Base-by-base conservation (phyloP, 2,113 vertebrate genomes). In the Triplophysa siluroides region DNA sequence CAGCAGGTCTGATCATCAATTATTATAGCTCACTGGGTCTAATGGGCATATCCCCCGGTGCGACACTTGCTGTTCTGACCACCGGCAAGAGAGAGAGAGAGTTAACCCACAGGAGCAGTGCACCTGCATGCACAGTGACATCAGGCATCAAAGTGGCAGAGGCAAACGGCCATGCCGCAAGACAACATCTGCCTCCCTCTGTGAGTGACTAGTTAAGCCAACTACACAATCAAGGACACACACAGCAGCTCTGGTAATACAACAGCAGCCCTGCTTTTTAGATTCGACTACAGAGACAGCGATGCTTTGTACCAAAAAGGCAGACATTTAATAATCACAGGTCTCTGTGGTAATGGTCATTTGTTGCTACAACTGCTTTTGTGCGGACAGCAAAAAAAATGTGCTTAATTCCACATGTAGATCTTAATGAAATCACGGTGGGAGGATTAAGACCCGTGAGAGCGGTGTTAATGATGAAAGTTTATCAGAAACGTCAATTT, bases 1-100 rank as follows among this genome's bases (percentile, higher is more conserved):
- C 92, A 92, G 90, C 89, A 89, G 88, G 90, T 78, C 88, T 92
- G 90, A 92, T 94, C 90, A 93, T 93, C 92, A 92, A 92, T 93
- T 93, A 93, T 93, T 91, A 93, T 93, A 92, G 91, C 90, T 92
- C 91, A 92, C 88, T 92, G 89, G 84, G 86, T 92, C 88, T 90
- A 90, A 92, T 82, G 68, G 80, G 76, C 64, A 78, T 79, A 76
- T 70, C 70, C 63, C 50, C 70, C 43, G 14, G 86, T 84, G 85
- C 71, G 33, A 66, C 80, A 78, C 83, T 74, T 65, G 43, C 84
- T 82, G 73, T 67, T 62, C 61, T 63, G 71, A 77, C 86, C 74
- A 68, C 43, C 11, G 75, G 60, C 74, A 54, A 73, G 54, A 67
- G 33, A 21, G 79, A 43, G 52, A 71, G 56, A 52, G 41, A 73